A percentile compares a stretch with the other conserved stretches of the same genome.
phyloP scores from a whole-genome alignment of 1,140 invertebrate species.

The Drosophila ambigua region DNA sequence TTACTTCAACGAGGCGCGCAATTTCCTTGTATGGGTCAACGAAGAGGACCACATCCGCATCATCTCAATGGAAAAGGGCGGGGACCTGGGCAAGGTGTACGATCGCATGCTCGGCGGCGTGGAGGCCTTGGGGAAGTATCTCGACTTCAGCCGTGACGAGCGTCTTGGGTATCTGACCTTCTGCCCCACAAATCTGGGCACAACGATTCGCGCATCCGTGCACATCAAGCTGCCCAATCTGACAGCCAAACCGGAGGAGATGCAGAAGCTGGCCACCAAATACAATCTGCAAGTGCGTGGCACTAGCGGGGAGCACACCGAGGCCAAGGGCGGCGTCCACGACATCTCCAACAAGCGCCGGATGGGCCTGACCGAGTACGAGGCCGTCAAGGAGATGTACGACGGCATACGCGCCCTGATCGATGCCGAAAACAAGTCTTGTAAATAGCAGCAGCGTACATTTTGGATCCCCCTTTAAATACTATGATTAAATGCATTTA shows the following conservation, averaged over 20 bases:
- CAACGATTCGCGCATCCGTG: slow-evolving; percentile 98
- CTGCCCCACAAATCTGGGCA: slow-evolving; percentile 99
- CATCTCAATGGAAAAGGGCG: slow-evolving; percentile 99
- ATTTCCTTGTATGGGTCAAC: slow-evolving; percentile 98
- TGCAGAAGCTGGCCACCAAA: slow-evolving; percentile 94
- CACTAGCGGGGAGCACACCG: slow-evolving; percentile 96
- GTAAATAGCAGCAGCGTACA: not conserved
- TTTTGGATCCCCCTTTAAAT: not conserved
- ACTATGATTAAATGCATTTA: not conserved
- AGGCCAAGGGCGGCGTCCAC: slow-evolving; percentile 95
- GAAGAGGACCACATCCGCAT: slow-evolving; percentile 98
- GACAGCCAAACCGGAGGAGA: slow-evolving; percentile 91
- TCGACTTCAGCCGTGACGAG: slow-evolving; percentile 95
- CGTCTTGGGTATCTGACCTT: slow-evolving; percentile 98
- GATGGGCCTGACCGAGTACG: slow-evolving; percentile 93
- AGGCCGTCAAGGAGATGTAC: slow-evolving; percentile 94
- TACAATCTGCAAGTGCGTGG: slow-evolving; percentile 97
- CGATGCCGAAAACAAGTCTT: slow-evolving; percentile 87
- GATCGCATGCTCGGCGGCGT: slow-evolving; percentile 94
- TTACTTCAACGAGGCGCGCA: slow-evolving; percentile 97
- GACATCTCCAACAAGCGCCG: slow-evolving; percentile 96
- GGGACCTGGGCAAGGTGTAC: slow-evolving; percentile 95
- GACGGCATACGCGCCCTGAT: slow-evolving; percentile 94
- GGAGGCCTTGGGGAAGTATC: slow-evolving; percentile 94
- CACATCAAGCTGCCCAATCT: slow-evolving; percentile 98